Evolutionary conservation across 2,888 invertebrate genomes (phyloP), one percentile per base, ranked within the genome.

Genomic region (Tyria jacobaeae): DNA sequence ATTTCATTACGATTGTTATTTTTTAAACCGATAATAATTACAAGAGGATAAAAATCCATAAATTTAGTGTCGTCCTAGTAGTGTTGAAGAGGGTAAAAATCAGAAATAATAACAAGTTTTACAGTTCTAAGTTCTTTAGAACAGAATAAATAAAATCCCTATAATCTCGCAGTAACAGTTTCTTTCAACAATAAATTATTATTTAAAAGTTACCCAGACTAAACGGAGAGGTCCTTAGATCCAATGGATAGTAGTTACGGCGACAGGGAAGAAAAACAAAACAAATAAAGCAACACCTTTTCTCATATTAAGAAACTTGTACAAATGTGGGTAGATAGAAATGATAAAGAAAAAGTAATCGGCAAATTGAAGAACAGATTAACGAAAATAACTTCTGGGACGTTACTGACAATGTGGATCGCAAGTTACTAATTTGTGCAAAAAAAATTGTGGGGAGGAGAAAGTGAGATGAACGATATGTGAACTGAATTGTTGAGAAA

Each of bases 181-280:
- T 44, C 14, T 27, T 52, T 15, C 15, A 62, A 49, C 64, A 66
- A 64, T 70, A 70, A 58, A 31, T 64, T 64, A 67, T 44, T 63
- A 54, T 68, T 54, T 68, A 62, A 66, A 74, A 75, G 55, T 73
- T 68, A 62, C 54, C 17, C 15, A 9, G 48, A 57, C 53, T 66
- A 62, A 66, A 58, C 60, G 60, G 15, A 6, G 41, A 54, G 49
- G 64, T 64, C 62, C 58, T 56, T 50, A 14, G 62, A 51, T 34
- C 48, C 59, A 62, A 73, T 73, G 73, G 71, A 75, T 61, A 68
- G 9, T 48, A 53, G 58, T 75, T 73, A 75, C 57, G 52, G 51
- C 34, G 39, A 37, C 53, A 31, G 52, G 31, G 62, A 66, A 64
- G 66, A 66, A 66, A 70, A 60, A 63, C 60, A 75, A 72, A 64